Base-by-base conservation (phyloP, 2,888 invertebrate species). In the Smittia sp. region DNA sequence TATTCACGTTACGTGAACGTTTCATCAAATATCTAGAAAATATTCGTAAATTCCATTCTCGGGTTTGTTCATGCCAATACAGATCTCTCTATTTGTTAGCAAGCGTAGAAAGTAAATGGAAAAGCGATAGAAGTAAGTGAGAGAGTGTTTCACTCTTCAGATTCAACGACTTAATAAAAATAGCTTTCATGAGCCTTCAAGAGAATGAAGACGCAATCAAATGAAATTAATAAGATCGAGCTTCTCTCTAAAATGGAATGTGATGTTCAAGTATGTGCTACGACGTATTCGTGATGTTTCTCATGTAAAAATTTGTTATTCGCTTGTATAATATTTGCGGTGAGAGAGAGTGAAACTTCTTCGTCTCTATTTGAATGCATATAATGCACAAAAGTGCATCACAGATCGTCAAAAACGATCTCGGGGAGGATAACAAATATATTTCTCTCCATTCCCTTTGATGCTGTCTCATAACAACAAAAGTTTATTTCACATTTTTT, bases 261-360 rank as follows among this genome's bases (percentile, higher is more conserved):
- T 58, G 58, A 58, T 58, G 58, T 58, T 58, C 22, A 58, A 58
- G 58, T 58, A 58, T 58, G 58, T 58, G 58, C 58, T 58, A 58
- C 58, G 58, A 58, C 46, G 46, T 46, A 32, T 46, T 46, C 15
- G 46, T 46, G 46, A 46, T 46, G 46, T 46, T 46, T 46, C 15
- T 15, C 46, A 46, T 46, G 46, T 46, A 46, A 46, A 46, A 46
- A 46, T 46, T 46, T 46, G 46, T 46, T 32, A 46, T 46, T 46
- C 58, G n/a, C 18, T 58, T 58, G 58, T 58, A 46, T 46, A 46
- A 46, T 46, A 46, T 46, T n/a, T 46, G 15, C 11, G 46, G 46
- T 46, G 46, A 46, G 46, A 46, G 46, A 46, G 15, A 46, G 46
- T 46, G 46, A 32, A 32, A 46, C 46, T 46, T 46, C 15, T 46